Conservation (phyloP, 2,113 vertebrate species). For the Carollia perspicillata region DNA sequence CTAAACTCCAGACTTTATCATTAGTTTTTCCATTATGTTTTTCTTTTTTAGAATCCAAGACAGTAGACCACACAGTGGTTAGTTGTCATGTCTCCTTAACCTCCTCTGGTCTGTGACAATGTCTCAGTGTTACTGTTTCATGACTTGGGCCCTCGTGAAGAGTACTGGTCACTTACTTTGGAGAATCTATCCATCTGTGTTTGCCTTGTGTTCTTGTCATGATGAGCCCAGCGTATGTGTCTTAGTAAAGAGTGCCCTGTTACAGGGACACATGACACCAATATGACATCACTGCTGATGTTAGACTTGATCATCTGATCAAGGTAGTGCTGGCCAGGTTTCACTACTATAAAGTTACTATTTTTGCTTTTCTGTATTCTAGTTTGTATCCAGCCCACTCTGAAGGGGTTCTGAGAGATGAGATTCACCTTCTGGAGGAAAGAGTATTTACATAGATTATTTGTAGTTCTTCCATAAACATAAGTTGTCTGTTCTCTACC, state of each 20-base stretch:
- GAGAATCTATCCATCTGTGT: background rate
- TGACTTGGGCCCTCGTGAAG: background rate
- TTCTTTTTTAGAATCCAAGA: background rate
- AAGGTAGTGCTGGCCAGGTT: background rate
- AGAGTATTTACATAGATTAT: background rate
- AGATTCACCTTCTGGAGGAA: background rate
- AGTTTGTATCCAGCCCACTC: background rate
- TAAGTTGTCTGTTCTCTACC: background rate
- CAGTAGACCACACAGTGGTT: background rate
- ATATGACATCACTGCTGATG: background rate
- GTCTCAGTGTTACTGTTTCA: background rate
- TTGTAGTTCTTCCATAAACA: background rate
- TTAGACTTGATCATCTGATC: background rate
- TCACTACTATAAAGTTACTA: background rate
- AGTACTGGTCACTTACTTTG: background rate
- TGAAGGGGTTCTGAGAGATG: background rate
- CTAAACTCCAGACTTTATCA: background rate
- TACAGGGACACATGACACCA: background rate
- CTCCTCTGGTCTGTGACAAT: background rate
- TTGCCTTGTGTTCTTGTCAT: background rate
- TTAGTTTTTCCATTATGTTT: background rate
- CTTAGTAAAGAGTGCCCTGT: background rate
- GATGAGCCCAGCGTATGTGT: background rate
- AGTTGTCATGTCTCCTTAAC: background rate
- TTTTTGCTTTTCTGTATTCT: background rate